A percentile compares a stretch with the other conserved stretches of the same genome.
phyloP scores from a whole-genome alignment of 2,888 invertebrate genomes.

The Chloroclysta siterata region DNA sequence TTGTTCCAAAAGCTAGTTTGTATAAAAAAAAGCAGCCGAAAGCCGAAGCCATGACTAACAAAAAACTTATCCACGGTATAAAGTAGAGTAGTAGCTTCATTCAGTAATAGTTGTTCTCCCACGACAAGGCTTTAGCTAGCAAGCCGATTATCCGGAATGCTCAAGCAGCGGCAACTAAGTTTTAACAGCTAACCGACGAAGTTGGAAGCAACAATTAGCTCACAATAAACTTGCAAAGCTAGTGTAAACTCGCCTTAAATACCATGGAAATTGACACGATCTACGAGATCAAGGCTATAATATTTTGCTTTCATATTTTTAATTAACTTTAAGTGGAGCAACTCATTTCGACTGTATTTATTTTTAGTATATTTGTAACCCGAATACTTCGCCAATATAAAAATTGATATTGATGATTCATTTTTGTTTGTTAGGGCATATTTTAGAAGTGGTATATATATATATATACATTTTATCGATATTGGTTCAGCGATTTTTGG shows the following conservation, averaged over 20 bases:
- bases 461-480: no score
- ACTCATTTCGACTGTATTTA: no score
- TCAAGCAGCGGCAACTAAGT: conserved; percentile 36
- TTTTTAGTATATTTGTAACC: no score
- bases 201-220: conserved; percentile 52
- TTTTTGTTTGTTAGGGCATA: no score
- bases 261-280: conserved; percentile 9
- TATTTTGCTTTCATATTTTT: no score
- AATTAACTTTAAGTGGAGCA: no score
- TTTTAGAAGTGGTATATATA: no score
- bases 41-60: background rate
- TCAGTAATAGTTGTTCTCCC: background rate
- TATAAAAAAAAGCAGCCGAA: no score
- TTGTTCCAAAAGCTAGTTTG: no score
- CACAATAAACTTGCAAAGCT: conserved; percentile 30
- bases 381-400: no score
- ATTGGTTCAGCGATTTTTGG: no score
- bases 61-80: background rate
- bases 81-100: background rate
- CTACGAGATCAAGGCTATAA: background rate
- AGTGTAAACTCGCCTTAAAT: conserved; percentile 20
- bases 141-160: conserved; percentile 42
- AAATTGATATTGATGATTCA: no score
- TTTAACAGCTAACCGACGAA: conserved; percentile 34
- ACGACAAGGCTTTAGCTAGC: conserved; percentile 7